phyloP scores from a whole-genome alignment of 1,140 invertebrate species.

The Nymphalis io region DNA sequence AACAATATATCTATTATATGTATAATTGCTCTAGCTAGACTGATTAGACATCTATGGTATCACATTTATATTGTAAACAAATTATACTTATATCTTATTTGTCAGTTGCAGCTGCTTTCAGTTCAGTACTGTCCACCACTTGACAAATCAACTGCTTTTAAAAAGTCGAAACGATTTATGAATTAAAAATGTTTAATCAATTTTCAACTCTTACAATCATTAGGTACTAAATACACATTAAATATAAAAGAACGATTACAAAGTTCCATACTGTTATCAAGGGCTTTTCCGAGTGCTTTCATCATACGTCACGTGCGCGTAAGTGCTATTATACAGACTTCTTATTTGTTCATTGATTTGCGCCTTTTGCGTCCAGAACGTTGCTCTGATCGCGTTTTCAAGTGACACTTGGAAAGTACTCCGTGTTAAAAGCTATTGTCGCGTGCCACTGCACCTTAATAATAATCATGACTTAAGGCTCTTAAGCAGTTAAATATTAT shows the following conservation, averaged over 20 bases:
- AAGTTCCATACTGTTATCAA: constrained; percentile 28
- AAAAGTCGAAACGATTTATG: too few relatives aligned
- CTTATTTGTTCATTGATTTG: constrained; percentile 48
- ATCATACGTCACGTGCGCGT: constrained; percentile 54
- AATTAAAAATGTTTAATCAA: too few relatives aligned
- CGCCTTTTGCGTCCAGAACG: constrained; percentile 36
- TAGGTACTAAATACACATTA: background rate
- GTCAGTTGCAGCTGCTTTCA: too few relatives aligned
- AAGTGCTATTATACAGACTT: constrained; percentile 45
- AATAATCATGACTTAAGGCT: constrained; percentile 7
- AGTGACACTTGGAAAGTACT: constrained; percentile 30
- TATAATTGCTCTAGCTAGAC: too few relatives aligned
- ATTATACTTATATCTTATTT: too few relatives aligned
- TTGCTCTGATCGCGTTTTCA: constrained; percentile 32
- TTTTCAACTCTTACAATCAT: too few relatives aligned
- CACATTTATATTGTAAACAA: too few relatives aligned
- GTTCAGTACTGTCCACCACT: too few relatives aligned
- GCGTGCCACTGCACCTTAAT: constrained; percentile 21
- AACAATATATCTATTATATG: too few relatives aligned
- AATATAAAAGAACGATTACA: background rate
- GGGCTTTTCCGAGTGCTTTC: constrained; percentile 32
- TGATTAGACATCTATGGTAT: too few relatives aligned
- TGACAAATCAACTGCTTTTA: too few relatives aligned
- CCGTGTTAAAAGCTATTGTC: constrained; percentile 26
- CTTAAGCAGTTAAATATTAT: background rate